Percentiles rank a stretch among this genome's conserved stretches.
phyloP scores from a whole-genome alignment of 1,140 invertebrate genomes.

The Pseudomyrmex cubaensis region DNA sequence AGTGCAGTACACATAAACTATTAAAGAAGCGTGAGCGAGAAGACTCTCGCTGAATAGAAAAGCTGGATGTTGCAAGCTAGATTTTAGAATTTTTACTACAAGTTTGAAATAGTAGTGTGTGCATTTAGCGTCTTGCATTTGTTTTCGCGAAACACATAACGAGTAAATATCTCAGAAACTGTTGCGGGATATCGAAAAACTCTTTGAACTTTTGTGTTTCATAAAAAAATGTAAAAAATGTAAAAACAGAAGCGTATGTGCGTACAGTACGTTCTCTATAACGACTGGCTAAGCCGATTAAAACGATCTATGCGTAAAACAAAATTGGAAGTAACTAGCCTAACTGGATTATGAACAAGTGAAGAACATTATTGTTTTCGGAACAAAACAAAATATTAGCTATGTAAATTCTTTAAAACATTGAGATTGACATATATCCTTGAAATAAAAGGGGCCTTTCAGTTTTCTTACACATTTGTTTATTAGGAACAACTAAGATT shows the following conservation, averaged over 20 bases:
- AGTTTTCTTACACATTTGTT: neutral
- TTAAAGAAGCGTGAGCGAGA: neutral
- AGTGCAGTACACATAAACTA: neutral
- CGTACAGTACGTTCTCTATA: neutral
- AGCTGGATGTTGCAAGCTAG: neutral
- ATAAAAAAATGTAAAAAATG: slow-evolving; percentile 22
- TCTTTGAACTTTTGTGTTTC: slow-evolving; percentile 13
- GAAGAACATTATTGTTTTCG: slow-evolving; percentile 27
- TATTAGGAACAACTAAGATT: too few species aligned
- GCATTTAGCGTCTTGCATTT: neutral
- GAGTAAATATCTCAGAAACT: slow-evolving; percentile 18
- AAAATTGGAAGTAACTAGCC: slow-evolving; percentile 19
- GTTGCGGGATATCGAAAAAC: slow-evolving; percentile 26
- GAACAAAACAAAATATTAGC: neutral
- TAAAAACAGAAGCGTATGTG: neutral
- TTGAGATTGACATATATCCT: neutral
- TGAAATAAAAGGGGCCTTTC: neutral
- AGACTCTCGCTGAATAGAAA: neutral
- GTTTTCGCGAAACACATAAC: slow-evolving; percentile 12
- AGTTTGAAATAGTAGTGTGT: neutral
- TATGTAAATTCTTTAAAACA: slow-evolving; percentile 3
- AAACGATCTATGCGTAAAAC: slow-evolving; percentile 21
- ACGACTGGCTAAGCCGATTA: slow-evolving; percentile 52
- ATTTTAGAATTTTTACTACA: neutral
- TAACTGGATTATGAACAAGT: slow-evolving; percentile 7